Percentiles rank a stretch among this genome's conserved stretches.
These are phyloP conservation scores for Dolichopus griseipennis DNA, from an alignment of 2,888 invertebrate species.

Conservation along the genomic window DNA sequence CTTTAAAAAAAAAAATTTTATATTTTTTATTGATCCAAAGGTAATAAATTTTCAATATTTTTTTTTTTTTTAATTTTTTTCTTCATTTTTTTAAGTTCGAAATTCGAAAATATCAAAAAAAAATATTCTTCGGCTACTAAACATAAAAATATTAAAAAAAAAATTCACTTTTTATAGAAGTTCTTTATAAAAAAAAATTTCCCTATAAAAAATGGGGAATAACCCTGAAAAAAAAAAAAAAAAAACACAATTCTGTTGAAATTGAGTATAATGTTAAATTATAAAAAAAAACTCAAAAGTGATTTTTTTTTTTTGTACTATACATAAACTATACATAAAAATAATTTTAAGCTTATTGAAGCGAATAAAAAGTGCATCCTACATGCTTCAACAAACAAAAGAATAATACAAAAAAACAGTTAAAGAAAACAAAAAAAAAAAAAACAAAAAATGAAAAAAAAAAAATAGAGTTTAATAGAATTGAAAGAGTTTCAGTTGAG, in stretches of 20 bases:
- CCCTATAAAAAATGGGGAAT: background rate
- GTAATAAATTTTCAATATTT: background rate
- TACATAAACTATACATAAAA: background rate
- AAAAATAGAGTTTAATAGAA: background rate
- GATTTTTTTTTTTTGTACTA: too few species aligned
- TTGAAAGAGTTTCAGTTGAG: too few species aligned
- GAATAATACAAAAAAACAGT: background rate
- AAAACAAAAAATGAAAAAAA: background rate
- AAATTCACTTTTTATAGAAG: background rate
- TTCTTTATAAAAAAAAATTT: background rate
- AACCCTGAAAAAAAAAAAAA: too few species aligned
- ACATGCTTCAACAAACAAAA: slow-evolving; percentile 6
- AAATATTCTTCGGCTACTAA: background rate
- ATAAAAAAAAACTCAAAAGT: background rate
- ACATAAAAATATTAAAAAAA: background rate
- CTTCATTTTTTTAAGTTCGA: too few species aligned
- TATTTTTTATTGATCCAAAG: background rate
- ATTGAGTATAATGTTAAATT: background rate
- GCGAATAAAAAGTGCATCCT: slow-evolving; percentile 6
- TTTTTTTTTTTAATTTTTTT: too few species aligned
- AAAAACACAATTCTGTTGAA: background rate
- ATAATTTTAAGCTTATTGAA: slow-evolving; percentile 4
- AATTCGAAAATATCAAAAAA: background rate
- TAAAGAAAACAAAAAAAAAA: background rate
- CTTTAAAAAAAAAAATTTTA: too few species aligned